Base-by-base conservation (phyloP, 2,113 vertebrate genomes). In the Gavia stellata region DNA sequence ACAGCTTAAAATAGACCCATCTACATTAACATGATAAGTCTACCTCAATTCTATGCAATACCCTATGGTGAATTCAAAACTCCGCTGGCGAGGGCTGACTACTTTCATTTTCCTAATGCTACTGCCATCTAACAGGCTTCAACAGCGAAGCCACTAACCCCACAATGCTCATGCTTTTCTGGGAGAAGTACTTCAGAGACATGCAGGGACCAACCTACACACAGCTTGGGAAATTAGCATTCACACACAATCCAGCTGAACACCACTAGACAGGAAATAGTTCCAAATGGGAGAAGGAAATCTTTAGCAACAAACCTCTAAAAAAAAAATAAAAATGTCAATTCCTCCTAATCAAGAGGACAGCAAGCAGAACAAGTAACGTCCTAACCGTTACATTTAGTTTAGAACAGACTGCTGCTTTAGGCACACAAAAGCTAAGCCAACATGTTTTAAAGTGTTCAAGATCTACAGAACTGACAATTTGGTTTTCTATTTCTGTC, bases 401-500 rank as follows among this genome's bases (percentile, higher is more conserved):
- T 73, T 95, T 42, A 75, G 71, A 94, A 83, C 52, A 92, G 63
- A 88, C 36, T 95, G 40, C 63, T 92, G 58, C 84, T 94, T 97
- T 75, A 96, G 86, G 71, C 86, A 83, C 23, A 91, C 52, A 94
- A 97, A 94, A 96, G 45, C 92, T 90, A 91, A 97, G 96, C 95
- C 58, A 95, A 71, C 45, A 88, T 21, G 58, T 92, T 88, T 94
- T 71, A 84, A 66, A 96, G 55, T 3, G 25, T 70, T 88, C 88
- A 66, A 92, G 78, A 97, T 71, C 92, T 84, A 81, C 82, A 84
- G 71, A 97, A 87, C 65, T 91, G 96, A 95, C 94, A 96, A 96
- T 93, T 79, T 70, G 85, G 59, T 75, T 97, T 95, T 96, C 95
- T 98, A 97, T 94, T 98, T 96, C 94, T 96, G 96, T 93, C 96